A percentile compares a stretch with the other conserved stretches of the same genome.
Conservation (phyloP, 2,797 vertebrate genomes). For the Enteromius treurensis region DNA sequence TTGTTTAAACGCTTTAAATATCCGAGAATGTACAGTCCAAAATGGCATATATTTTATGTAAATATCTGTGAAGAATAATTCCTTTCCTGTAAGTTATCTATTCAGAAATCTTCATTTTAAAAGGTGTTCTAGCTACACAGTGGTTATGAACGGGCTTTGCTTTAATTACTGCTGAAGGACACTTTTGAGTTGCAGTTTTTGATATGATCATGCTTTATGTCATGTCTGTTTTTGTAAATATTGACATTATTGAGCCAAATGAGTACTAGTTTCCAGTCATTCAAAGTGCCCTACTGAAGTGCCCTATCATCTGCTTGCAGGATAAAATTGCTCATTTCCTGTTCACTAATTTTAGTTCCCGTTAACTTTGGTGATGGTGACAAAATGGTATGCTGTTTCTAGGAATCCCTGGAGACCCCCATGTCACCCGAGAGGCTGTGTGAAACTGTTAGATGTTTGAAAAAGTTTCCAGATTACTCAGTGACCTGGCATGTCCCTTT, state of each 20-base stretch:
- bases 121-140: constrained; percentile 63
- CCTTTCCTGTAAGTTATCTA: constrained; percentile 57
- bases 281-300: constrained; percentile 50
- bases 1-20: constrained; percentile 35
- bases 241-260: constrained; percentile 42
- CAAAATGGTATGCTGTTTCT: constrained; percentile 5
- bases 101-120: constrained; percentile 68
- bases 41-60: constrained; percentile 59
- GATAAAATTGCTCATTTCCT: constrained; percentile 37
- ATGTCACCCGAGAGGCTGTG: background rate
- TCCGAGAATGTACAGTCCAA: constrained; percentile 47
- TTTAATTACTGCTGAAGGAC: constrained; percentile 67
- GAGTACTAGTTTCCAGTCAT: constrained; percentile 26
- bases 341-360: constrained; percentile 23
- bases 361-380: background rate
- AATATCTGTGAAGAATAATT: constrained; percentile 57
- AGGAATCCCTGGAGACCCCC: constrained; percentile 28
- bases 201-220: constrained; percentile 38
- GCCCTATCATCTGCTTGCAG: constrained; percentile 19
- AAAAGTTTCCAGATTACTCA: constrained; percentile 43
- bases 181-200: constrained; percentile 54
- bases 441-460: background rate
- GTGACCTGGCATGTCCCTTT: constrained; percentile 31
- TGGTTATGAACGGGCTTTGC: constrained; percentile 63
- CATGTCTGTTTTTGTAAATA: constrained; percentile 27